Percentiles rank a stretch among this genome's conserved stretches.
Conservation (phyloP, 1,140 invertebrate species). For the Drosophila willistoni region DNA sequence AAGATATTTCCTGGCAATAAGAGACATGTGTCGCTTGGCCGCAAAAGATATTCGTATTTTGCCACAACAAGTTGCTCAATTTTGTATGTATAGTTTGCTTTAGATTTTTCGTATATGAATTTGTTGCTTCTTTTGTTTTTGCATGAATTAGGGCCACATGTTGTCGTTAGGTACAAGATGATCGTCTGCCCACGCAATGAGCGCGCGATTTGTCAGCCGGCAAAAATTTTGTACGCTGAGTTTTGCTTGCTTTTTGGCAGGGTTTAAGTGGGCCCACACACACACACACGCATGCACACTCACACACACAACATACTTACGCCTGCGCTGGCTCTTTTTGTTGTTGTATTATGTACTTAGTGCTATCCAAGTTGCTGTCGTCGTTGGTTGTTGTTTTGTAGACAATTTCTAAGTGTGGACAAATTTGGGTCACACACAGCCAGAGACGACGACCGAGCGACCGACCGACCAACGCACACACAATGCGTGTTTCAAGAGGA, state of each 20-base stretch:
- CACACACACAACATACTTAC: conserved; percentile 30
- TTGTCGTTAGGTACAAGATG: conserved; percentile 40
- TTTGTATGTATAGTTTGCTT: not conserved
- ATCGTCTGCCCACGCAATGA: conserved; percentile 49
- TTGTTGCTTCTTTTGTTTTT: conserved; percentile 29
- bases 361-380: conserved; percentile 69
- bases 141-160: conserved; percentile 59
- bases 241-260: conserved; percentile 69
- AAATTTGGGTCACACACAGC: conserved; percentile 79
- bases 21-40: conserved; percentile 26
- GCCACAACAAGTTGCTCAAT: conserved; percentile 44
- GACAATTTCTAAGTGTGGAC: conserved; percentile 79
- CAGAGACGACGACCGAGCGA: conserved; percentile 22
- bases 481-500: not conserved
- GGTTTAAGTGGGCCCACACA: conserved; percentile 77
- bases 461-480: not conserved
- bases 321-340: conserved; percentile 59
- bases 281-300: conserved; percentile 22
- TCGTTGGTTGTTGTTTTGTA: conserved; percentile 50
- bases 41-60: conserved; percentile 15
- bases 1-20: conserved; percentile 5
- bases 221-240: conserved; percentile 57
- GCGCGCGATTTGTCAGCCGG: conserved; percentile 59
- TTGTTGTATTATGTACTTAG: conserved; percentile 73
- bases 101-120: conserved; percentile 6